These are phyloP conservation scores for Alfaro cultratus DNA, from an alignment of 2,797 vertebrate genomes.

Conservation along the genomic window DNA sequence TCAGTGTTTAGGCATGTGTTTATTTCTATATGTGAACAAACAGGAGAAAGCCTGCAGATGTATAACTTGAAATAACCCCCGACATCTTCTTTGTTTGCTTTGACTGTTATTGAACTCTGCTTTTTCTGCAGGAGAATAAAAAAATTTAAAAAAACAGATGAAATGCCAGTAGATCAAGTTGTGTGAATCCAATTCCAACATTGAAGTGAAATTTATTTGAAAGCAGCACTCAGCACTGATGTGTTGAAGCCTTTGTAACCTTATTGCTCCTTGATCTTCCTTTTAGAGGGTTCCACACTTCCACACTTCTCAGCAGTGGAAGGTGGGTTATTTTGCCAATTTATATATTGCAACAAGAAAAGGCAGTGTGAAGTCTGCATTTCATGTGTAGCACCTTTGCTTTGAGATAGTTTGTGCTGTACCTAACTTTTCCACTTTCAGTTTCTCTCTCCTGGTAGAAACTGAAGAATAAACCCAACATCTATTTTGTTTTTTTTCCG, in stretches of 20 bases:
- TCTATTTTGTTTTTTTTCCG: neutral
- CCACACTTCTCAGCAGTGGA: neutral
- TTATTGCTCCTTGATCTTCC: neutral
- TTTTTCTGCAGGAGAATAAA: constrained; percentile 1
- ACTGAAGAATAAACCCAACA: too few relatives aligned
- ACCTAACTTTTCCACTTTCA: neutral
- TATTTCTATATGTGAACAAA: neutral
- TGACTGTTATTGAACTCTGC: constrained; percentile 21
- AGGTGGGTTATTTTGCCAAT: constrained; percentile 10
- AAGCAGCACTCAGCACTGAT: neutral
- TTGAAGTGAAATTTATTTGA: neutral
- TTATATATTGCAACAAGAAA: constrained; percentile 1
- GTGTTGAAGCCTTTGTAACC: neutral
- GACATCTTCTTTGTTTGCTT: constrained; percentile 4
- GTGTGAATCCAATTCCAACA: neutral
- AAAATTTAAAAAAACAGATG: constrained; percentile 4
- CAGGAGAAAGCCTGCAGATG: neutral
- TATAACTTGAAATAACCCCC: neutral
- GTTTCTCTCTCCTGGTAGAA: constrained; percentile 1
- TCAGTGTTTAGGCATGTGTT: neutral
- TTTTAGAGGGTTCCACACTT: too few relatives aligned
- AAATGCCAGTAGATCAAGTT: neutral
- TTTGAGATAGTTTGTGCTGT: neutral
- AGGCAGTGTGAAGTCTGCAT: neutral
- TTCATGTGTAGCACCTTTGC: constrained; percentile 6